phyloP scores from a whole-genome alignment of 2,888 invertebrate genomes.

The Campoletis raptor region DNA sequence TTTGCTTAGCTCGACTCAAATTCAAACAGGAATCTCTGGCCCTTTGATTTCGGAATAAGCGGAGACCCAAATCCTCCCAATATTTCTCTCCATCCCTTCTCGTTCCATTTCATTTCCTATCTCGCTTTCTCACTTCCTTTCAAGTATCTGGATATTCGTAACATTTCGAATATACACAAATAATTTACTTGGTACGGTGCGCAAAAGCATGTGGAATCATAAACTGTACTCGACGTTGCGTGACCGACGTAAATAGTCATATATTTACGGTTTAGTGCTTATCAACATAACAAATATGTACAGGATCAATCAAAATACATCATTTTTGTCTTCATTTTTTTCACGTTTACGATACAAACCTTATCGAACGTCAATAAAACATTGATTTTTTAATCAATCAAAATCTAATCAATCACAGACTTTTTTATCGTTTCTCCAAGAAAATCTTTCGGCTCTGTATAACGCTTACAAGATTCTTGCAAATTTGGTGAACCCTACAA shows the following conservation, averaged over 20 bases:
- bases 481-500: neutral
- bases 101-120: neutral
- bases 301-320: neutral
- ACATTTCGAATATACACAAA: neutral
- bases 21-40: conserved; percentile 1
- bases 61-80: neutral
- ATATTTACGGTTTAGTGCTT: conserved; percentile 9
- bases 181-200: neutral
- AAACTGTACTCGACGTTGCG: conserved; percentile 26
- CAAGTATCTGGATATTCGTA: neutral
- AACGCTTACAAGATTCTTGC: neutral
- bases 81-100: neutral
- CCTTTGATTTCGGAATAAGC: conserved; percentile 2
- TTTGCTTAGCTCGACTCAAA: conserved; percentile 15
- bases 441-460: neutral
- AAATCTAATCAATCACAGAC: neutral
- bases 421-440: neutral
- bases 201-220: conserved; percentile 25
- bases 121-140: neutral
- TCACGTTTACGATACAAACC: no score
- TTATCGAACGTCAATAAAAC: neutral
- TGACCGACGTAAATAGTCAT: conserved; percentile 27
- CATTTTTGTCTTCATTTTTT: neutral
- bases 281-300: conserved; percentile 24
- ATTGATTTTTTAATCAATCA: neutral